These are phyloP conservation scores for Onychorhynchus coronatus DNA, from an alignment of 2,113 vertebrate species.

Conservation along the genomic window DNA sequence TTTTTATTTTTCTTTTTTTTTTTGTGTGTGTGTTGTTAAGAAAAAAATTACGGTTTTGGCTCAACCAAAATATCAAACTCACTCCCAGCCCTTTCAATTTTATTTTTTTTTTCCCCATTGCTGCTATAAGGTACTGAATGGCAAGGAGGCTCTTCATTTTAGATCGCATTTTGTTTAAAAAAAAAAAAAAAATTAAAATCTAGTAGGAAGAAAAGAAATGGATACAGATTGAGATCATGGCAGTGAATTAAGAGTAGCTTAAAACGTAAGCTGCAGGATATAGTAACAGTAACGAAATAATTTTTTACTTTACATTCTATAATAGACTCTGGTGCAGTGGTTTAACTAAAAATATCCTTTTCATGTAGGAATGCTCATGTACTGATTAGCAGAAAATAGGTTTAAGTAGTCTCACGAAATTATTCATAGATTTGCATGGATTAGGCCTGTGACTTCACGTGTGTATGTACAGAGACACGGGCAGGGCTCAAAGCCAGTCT, in stretches of 20 bases:
- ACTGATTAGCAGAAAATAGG: not conserved
- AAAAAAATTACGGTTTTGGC: rapidly evolving
- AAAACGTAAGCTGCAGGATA: not conserved
- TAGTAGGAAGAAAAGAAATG: not conserved
- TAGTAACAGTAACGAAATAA: not conserved
- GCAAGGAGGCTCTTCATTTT: not conserved
- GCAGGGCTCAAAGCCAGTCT: not conserved
- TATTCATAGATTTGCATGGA: not conserved
- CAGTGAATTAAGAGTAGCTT: not conserved
- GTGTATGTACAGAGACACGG: rapidly evolving
- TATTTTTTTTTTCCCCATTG: not conserved
- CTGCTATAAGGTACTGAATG: not conserved
- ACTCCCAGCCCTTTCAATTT: rapidly evolving
- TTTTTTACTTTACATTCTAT: not conserved
- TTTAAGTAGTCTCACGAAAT: not conserved
- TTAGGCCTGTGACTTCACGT: not conserved
- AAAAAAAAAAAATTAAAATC: not conserved
- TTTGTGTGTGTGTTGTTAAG: not conserved
- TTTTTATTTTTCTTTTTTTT: not conserved
- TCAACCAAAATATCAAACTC: not conserved
- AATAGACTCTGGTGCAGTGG: not conserved
- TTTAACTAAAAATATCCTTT: not conserved
- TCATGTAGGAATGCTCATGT: not conserved
- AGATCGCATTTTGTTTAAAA: not conserved
- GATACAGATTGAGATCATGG: not conserved